phyloP scores from a whole-genome alignment of 2,797 vertebrate species.

The Pseudomugil tenellus region DNA sequence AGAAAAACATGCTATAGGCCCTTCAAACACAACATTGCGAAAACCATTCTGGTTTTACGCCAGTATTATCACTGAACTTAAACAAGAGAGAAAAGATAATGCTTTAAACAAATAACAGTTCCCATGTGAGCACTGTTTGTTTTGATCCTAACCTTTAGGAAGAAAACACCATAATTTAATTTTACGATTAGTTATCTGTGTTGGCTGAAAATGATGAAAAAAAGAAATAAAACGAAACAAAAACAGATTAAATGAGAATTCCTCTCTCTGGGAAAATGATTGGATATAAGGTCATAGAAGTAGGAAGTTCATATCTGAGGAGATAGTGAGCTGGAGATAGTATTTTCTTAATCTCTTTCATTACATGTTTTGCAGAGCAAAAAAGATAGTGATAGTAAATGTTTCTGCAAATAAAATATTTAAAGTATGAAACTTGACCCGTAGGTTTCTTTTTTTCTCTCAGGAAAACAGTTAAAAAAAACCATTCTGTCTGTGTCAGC shows the following conservation, averaged over 20 bases:
- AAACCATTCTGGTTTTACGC: too few species aligned
- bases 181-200: slow-evolving; percentile 15
- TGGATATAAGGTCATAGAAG: neutral
- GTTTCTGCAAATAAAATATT: neutral
- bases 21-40: neutral
- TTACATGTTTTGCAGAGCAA: slow-evolving; percentile 2
- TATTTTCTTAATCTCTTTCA: slow-evolving; percentile 3
- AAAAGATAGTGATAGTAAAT: neutral
- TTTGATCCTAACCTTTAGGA: slow-evolving; percentile 3
- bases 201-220: neutral
- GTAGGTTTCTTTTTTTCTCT: neutral
- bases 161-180: slow-evolving; percentile 20
- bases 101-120: neutral
- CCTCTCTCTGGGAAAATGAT: slow-evolving; percentile 3
- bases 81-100: neutral
- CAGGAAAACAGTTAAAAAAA: slow-evolving; percentile 49
- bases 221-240: neutral
- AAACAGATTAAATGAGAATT: slow-evolving; percentile 18
- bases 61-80: neutral
- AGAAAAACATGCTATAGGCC: neutral
- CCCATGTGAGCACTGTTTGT: slow-evolving; percentile 4
- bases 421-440: slow-evolving; percentile 9
- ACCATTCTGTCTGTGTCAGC: slow-evolving; percentile 74
- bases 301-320: slow-evolving; percentile 9
- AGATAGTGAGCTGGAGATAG: slow-evolving; percentile 14